A percentile compares a stretch with the other conserved stretches of the same genome.
Evolutionary conservation across 2,797 vertebrate genomes (phyloP).

Genomic region (Fringilla coelebs): DNA sequence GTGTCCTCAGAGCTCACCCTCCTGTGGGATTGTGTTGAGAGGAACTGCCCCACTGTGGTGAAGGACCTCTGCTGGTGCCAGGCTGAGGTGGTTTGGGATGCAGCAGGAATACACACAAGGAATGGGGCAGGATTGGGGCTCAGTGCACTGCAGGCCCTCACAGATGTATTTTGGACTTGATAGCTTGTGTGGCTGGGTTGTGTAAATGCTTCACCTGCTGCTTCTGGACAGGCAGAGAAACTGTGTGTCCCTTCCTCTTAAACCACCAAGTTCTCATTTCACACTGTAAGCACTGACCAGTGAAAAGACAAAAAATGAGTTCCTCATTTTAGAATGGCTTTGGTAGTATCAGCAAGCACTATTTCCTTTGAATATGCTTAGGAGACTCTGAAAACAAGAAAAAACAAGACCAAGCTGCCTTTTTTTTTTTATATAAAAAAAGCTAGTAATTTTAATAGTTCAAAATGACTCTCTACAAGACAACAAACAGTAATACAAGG

Average conservation of each 20-base stretch:
- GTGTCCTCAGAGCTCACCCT: neutral
- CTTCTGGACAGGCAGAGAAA: neutral
- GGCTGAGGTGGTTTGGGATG: accelerated
- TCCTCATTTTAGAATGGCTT: neutral
- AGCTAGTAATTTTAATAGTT: slow-evolving; percentile 55
- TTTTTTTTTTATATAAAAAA: slow-evolving; percentile 12
- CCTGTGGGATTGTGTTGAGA: neutral
- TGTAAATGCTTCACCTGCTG: neutral
- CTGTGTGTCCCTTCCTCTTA: neutral
- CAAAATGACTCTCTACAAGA: slow-evolving; percentile 47
- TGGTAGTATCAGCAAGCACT: neutral
- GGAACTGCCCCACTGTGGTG: neutral
- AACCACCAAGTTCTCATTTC: neutral
- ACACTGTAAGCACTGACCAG: neutral
- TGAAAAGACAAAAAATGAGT: neutral
- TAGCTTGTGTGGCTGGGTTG: neutral
- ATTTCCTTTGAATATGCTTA: neutral
- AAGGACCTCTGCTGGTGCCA: neutral
- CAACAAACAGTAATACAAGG: slow-evolving; percentile 26
- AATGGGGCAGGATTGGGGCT: neutral
- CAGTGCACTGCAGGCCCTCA: accelerated
- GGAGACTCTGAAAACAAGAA: neutral
- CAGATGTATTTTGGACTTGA: neutral
- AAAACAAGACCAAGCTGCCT: neutral
- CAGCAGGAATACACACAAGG: neutral